These are phyloP conservation scores for Leptocoma aspasia DNA, from an alignment of 2,113 vertebrate genomes.

Conservation along the genomic window DNA sequence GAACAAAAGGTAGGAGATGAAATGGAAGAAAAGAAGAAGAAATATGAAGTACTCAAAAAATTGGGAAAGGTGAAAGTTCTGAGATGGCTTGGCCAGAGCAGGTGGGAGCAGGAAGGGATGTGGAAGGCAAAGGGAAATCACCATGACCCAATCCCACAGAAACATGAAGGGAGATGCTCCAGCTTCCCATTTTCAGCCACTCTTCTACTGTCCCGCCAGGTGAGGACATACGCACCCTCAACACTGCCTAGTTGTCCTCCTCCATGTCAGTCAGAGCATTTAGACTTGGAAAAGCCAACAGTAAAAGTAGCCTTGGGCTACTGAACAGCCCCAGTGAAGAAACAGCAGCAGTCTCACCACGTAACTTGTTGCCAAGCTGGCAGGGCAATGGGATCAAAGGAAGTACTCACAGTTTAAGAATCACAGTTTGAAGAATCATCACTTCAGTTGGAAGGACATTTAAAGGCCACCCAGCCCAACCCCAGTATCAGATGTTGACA, in stretches of 20 bases:
- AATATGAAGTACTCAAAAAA: background rate
- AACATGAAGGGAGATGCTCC: background rate
- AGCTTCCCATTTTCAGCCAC: background rate
- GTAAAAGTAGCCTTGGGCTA: background rate
- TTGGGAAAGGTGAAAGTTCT: background rate
- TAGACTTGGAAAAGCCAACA: background rate
- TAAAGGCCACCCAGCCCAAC: background rate
- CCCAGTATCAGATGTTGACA: background rate
- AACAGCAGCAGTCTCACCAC: background rate
- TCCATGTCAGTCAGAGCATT: background rate
- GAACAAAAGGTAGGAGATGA: background rate
- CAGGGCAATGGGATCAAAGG: accelerated
- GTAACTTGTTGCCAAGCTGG: background rate
- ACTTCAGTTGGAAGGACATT: background rate
- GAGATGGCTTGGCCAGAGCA: background rate
- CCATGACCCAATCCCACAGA: background rate
- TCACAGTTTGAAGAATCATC: background rate
- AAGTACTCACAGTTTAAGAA: background rate
- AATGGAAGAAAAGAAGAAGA: background rate
- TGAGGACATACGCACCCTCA: background rate
- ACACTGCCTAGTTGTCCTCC: accelerated
- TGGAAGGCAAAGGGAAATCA: background rate
- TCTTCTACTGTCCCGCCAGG: background rate
- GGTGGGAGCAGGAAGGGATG: background rate
- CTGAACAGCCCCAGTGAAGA: background rate